Evolutionary conservation across 2,888 invertebrate species (phyloP).

Genomic region (Eutolmus rufibarbis): DNA sequence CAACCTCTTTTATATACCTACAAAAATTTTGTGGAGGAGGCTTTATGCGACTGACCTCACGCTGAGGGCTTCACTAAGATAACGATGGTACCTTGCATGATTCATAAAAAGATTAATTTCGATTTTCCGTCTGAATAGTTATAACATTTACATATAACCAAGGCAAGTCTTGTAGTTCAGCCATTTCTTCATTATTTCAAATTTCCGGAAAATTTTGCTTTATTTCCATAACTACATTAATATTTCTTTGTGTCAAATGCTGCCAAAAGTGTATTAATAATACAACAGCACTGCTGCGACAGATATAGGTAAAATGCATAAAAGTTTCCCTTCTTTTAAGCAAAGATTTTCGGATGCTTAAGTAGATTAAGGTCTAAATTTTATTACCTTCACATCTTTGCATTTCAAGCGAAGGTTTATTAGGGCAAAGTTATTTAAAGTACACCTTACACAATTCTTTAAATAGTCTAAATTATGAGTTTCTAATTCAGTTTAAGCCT

Average conservation of each 20-base stretch:
- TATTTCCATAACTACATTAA: not conserved
- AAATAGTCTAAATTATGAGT: not conserved
- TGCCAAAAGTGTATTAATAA: not conserved
- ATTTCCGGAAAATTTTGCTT: conserved; percentile 5
- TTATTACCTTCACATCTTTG: not conserved
- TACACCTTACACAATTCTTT: conserved; percentile 1
- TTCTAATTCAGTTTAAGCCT: not conserved
- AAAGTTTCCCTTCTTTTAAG: not conserved
- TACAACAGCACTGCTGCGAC: not conserved
- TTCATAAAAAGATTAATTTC: not conserved
- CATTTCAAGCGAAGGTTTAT: not conserved
- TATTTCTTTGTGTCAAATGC: not conserved
- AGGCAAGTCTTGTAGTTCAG: not conserved
- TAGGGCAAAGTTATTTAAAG: conserved; percentile 12
- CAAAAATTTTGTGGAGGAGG: not conserved
- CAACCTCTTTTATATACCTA: not conserved
- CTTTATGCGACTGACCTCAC: not conserved
- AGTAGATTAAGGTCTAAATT: conserved; percentile 1
- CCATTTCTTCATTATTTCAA: not conserved
- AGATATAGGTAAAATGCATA: not conserved
- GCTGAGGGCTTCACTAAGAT: not conserved
- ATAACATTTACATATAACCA: not conserved
- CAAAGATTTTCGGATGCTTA: not conserved
- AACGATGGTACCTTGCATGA: not conserved
- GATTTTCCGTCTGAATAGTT: not conserved